Evolutionary conservation across 2,797 vertebrate genomes (phyloP).

Genomic region (Channallabes apus): DNA sequence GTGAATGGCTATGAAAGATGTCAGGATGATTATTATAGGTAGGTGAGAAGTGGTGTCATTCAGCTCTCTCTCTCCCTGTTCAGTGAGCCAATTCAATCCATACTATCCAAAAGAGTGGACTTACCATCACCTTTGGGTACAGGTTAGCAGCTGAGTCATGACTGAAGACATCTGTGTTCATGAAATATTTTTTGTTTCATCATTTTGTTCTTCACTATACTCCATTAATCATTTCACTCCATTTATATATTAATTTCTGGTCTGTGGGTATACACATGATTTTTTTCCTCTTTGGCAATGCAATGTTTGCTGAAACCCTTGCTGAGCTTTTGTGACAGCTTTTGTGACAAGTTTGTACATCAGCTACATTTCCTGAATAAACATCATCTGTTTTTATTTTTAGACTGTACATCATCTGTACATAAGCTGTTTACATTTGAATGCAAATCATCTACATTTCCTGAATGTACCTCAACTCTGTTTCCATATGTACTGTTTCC

Average conservation of each 20-base stretch:
- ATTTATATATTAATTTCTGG: neutral
- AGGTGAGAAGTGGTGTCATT: conserved; percentile 3
- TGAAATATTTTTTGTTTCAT: neutral
- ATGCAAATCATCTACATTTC: neutral
- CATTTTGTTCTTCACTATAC: neutral
- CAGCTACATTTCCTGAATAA: neutral
- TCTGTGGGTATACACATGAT: neutral
- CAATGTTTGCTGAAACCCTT: neutral
- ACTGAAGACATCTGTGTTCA: neutral
- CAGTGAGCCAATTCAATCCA: neutral
- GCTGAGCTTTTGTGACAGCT: neutral
- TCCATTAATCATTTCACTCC: neutral
- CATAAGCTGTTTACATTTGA: neutral
- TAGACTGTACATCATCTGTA: too few relatives aligned
- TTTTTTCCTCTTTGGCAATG: neutral
- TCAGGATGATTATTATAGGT: neutral
- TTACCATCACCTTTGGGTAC: neutral
- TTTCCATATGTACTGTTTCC: neutral
- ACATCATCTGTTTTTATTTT: neutral
- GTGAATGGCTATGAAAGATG: neutral
- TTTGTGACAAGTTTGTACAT: neutral
- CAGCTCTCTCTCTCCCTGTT: neutral
- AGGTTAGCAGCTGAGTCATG: neutral
- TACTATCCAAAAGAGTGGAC: neutral
- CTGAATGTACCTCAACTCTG: neutral